Conservation (phyloP, 1,140 invertebrate species). For the Drosophila sproati region DNA sequence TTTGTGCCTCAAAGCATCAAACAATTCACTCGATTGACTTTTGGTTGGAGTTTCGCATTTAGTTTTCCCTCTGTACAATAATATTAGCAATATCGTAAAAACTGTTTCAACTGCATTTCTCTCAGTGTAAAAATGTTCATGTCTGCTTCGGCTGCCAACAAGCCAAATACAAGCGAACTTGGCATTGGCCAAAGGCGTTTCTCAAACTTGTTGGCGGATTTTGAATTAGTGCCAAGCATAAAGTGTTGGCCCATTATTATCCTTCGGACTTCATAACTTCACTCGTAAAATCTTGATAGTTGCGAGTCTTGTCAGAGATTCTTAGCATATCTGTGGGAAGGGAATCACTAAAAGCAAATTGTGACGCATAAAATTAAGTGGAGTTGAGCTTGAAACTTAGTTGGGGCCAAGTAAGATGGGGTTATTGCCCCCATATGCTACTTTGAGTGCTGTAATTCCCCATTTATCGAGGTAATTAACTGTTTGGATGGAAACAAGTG, state of each 20-base stretch:
- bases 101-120: conserved; percentile 66
- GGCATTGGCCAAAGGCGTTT: conserved; percentile 42
- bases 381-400: conserved; percentile 5
- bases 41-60: conserved; percentile 57
- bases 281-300: conserved; percentile 66
- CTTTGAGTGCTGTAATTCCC: conserved; percentile 47
- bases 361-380: conserved; percentile 51
- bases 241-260: conserved; percentile 84
- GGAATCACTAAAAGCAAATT: conserved; percentile 42
- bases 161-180: conserved; percentile 32
- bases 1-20: conserved; percentile 45
- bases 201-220: conserved; percentile 52
- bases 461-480: conserved; percentile 77
- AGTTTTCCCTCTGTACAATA: conserved; percentile 54
- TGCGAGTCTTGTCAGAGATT: conserved; percentile 9
- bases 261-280: conserved; percentile 83
- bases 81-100: conserved; percentile 52
- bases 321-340: conserved; percentile 15
- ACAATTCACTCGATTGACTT: conserved; percentile 59
- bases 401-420: conserved; percentile 9
- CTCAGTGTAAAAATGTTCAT: conserved; percentile 59
- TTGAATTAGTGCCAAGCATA: conserved; percentile 78
- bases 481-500: conserved; percentile 13
- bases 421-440: conserved; percentile 40
- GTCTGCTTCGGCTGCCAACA: conserved; percentile 14